Percentiles rank a stretch among this genome's conserved stretches.
Conservation (phyloP, 1,140 invertebrate genomes). For the Anoplolepis gracilipes region DNA sequence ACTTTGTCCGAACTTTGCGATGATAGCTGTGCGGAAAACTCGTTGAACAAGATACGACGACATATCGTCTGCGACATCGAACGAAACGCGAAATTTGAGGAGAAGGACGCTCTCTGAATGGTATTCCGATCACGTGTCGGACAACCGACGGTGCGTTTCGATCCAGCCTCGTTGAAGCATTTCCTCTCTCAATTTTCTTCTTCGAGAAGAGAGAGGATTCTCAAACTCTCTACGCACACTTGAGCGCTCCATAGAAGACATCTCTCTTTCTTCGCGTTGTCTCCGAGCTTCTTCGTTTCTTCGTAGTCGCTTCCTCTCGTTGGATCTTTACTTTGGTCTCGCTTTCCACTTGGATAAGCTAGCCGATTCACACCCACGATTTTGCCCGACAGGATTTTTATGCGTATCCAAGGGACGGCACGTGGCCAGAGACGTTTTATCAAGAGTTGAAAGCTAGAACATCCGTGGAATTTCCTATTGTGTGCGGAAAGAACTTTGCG, state of each 20-base stretch:
- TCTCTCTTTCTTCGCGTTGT: constrained; percentile 11
- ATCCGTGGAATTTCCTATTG: constrained; percentile 48
- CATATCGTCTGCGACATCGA: constrained; percentile 1
- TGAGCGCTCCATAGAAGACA: neutral
- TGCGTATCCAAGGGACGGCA: constrained; percentile 10
- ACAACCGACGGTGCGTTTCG: constrained; percentile 58
- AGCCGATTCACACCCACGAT: constrained; percentile 39
- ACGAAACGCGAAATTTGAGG: constrained; percentile 51
- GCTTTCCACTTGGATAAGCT: constrained; percentile 5
- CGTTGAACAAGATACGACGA: constrained; percentile 1
- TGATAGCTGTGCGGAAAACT: constrained; percentile 1
- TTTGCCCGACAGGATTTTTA: constrained; percentile 22
- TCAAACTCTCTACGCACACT: neutral
- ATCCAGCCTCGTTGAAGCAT: constrained; percentile 39
- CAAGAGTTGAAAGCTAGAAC: constrained; percentile 32
- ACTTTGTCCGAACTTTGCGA: constrained; percentile 14
- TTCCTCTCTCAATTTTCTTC: constrained; percentile 57
- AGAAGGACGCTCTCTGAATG: neutral
- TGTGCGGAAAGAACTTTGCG: constrained; percentile 12
- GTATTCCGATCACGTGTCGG: constrained; percentile 71
- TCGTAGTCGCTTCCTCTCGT: neutral
- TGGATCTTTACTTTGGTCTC: too few species aligned
- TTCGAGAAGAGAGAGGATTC: neutral
- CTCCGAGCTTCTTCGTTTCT: constrained; percentile 29
- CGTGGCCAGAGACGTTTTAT: constrained; percentile 27